Conservation (phyloP, 2,113 vertebrate genomes). For the Anser brachyrhynchus region DNA sequence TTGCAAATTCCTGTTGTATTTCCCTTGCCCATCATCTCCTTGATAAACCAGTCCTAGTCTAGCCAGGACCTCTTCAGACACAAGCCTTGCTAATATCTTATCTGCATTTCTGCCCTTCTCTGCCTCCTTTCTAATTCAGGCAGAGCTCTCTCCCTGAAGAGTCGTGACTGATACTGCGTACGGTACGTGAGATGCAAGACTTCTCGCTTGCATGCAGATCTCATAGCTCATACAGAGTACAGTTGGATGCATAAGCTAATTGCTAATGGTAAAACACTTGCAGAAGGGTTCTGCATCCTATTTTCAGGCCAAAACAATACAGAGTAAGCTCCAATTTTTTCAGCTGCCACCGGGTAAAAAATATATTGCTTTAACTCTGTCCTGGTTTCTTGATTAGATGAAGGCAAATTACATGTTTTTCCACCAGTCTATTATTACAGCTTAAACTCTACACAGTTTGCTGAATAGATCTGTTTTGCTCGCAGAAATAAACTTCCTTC, state of each 20-base stretch:
- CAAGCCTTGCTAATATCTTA: not conserved
- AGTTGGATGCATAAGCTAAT: not conserved
- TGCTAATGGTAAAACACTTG: not conserved
- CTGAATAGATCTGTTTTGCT: not conserved
- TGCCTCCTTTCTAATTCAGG: not conserved
- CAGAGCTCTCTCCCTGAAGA: not conserved
- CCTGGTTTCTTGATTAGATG: not conserved
- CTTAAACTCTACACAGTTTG: not conserved
- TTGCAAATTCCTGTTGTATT: not conserved
- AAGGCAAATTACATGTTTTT: not conserved
- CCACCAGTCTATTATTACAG: not conserved
- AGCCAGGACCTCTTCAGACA: not conserved
- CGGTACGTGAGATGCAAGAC: not conserved
- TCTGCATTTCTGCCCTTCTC: not conserved
- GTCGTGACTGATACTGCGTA: rapidly evolving
- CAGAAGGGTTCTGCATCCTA: not conserved
- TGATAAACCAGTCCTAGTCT: not conserved
- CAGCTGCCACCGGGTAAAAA: not conserved
- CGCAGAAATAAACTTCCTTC: not conserved
- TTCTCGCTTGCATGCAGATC: not conserved
- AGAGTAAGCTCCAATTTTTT: not conserved
- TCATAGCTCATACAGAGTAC: not conserved
- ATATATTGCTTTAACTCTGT: not conserved
- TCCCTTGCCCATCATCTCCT: not conserved
- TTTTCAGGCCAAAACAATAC: not conserved